These are phyloP conservation scores for Itoplectis maculator DNA, from an alignment of 2,888 invertebrate genomes.

Conservation along the genomic window DNA sequence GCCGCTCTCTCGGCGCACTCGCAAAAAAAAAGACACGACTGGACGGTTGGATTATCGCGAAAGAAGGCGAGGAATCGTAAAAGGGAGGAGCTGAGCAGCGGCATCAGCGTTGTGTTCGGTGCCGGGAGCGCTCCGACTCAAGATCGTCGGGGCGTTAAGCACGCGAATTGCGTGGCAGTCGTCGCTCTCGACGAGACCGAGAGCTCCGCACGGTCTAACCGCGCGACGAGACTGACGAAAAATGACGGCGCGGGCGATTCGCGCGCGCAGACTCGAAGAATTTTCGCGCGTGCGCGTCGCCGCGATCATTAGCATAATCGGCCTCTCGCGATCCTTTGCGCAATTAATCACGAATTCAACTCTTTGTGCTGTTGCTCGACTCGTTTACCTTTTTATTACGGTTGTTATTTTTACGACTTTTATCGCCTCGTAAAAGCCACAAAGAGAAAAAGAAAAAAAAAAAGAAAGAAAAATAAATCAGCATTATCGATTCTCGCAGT, in stretches of 20 bases:
- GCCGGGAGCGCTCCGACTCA: conserved; percentile 56
- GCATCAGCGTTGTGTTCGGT: conserved; percentile 42
- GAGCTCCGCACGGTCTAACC: too few relatives aligned
- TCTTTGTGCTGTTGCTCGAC: too few relatives aligned
- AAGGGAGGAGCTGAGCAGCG: conserved; percentile 47
- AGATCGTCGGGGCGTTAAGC: conserved; percentile 48
- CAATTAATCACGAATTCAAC: not conserved
- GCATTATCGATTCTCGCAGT: too few relatives aligned
- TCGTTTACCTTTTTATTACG: not conserved
- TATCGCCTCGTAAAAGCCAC: not conserved
- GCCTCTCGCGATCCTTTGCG: not conserved
- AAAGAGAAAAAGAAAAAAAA: not conserved
- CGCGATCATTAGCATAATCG: too few relatives aligned
- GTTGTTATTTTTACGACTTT: not conserved
- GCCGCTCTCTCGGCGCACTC: conserved; percentile 59
- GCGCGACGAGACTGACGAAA: conserved; percentile 33
- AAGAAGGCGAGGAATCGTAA: conserved; percentile 73
- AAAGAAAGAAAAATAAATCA: not conserved
- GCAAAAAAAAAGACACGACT: conserved; percentile 64
- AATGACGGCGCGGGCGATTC: not conserved
- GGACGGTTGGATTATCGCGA: conserved; percentile 71
- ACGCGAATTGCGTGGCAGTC: conserved; percentile 36
- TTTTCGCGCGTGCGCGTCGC: too few relatives aligned
- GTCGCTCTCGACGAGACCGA: conserved; percentile 19
- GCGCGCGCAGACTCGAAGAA: too few relatives aligned